Conservation (phyloP, 2,113 vertebrate genomes). For the Amphiprion ocellaris region DNA sequence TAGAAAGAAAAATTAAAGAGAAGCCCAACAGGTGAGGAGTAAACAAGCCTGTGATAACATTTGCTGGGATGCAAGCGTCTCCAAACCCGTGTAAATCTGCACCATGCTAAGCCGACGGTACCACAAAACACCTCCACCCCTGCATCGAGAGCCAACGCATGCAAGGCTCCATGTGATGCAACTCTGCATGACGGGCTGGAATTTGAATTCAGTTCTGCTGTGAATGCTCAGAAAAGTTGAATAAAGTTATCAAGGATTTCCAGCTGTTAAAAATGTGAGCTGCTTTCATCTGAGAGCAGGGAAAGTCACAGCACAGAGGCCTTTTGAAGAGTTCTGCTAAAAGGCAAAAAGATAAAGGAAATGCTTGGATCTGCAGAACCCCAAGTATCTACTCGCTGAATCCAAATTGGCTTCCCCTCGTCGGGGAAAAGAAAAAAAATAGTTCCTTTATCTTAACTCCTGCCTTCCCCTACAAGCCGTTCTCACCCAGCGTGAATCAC, state of each 20-base stretch:
- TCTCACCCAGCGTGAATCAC: conserved; percentile 56
- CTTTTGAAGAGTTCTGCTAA: conserved; percentile 71
- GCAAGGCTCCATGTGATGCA: conserved; percentile 29
- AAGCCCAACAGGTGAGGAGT: conserved; percentile 5
- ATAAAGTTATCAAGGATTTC: conserved; percentile 53
- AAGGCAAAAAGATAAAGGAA: conserved; percentile 77
- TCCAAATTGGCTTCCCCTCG: conserved; percentile 71
- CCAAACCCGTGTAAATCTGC: conserved; percentile 2
- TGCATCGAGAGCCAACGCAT: neutral
- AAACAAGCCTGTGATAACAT: conserved; percentile 46
- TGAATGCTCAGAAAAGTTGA: conserved; percentile 36
- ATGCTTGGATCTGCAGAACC: conserved; percentile 73
- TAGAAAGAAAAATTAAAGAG: neutral
- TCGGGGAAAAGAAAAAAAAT: conserved; percentile 1
- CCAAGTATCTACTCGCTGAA: conserved; percentile 67
- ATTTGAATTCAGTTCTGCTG: conserved; percentile 8
- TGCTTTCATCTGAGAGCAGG: conserved; percentile 56
- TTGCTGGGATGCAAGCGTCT: conserved; percentile 28
- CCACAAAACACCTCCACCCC: neutral
- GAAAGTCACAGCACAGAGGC: conserved; percentile 42
- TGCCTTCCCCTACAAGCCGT: conserved; percentile 41
- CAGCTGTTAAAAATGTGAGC: conserved; percentile 35
- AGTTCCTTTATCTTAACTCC: conserved; percentile 65
- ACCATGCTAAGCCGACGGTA: neutral
- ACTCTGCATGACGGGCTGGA: neutral